A percentile compares a stretch with the other conserved stretches of the same genome.
Evolutionary conservation across 2,797 vertebrate genomes (phyloP).

Genomic region (Myotis planiceps): DNA sequence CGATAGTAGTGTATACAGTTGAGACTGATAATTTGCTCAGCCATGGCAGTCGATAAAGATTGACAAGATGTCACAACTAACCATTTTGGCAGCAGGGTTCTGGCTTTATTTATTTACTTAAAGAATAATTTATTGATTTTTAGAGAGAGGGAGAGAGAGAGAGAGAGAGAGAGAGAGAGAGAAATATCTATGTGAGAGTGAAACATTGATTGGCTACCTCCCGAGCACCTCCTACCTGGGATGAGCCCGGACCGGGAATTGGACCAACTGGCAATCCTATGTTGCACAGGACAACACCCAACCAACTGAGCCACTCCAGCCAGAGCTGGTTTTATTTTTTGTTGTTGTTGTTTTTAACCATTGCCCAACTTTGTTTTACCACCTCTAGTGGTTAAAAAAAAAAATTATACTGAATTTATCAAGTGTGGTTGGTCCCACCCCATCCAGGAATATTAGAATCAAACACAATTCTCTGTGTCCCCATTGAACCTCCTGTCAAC

Average conservation of each 20-base stretch:
- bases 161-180: too few relatives aligned
- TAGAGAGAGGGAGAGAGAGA: too few relatives aligned
- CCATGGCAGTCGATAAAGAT: background rate
- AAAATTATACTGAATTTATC: conserved; percentile 5
- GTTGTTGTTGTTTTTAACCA: background rate
- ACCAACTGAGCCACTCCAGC: too few relatives aligned
- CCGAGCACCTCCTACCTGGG: too few relatives aligned
- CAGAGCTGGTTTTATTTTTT: background rate
- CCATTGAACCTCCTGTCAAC: background rate
- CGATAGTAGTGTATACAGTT: background rate
- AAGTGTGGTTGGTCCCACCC: background rate
- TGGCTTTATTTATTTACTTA: background rate
- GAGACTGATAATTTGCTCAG: background rate
- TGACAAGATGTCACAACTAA: background rate
- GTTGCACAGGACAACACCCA: too few relatives aligned
- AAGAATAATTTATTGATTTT: too few relatives aligned
- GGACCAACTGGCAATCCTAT: too few relatives aligned
- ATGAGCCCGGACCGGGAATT: too few relatives aligned
- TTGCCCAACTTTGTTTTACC: background rate
- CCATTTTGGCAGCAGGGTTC: background rate
- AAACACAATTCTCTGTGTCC: background rate
- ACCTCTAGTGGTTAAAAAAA: background rate
- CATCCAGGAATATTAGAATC: background rate
- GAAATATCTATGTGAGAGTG: too few relatives aligned
- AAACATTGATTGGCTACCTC: too few relatives aligned